Base-by-base conservation (phyloP, 2,113 vertebrate genomes). In the Ailurus styani region DNA sequence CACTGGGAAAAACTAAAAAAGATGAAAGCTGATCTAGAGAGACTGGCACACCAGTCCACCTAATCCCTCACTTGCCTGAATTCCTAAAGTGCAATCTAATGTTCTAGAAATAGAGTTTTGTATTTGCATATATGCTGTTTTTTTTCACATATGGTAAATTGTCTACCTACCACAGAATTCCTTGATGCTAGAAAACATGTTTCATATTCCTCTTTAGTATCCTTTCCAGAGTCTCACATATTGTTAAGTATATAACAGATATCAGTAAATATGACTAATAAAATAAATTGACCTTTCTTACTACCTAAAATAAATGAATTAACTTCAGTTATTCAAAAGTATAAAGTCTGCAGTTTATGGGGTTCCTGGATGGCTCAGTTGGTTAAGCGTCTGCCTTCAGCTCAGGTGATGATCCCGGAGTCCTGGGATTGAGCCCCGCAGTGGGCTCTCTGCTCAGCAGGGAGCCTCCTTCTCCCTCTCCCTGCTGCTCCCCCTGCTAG, bases 271-370 rank as follows among this genome's bases (percentile, higher is more conserved):
- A 96, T 37, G 15, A 75, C 25, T 93, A 42, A 87, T 70, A 93
- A 87, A 52, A 45, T 82, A 70, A 72, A 86, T 8, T 72, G 12
- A 81, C n/a, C 15, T 73, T 92, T 90, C 52, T 52, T 93, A 62
- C 40, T 91, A 75, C 18, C 29, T 62, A 78, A 87, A 40, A 91
- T 91, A 91, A 96, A 25, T 90, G 31, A 93, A 94, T 85, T 86
- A 89, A 87, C 66, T 66, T 66, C 6, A 95, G 47, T 50, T 72
- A 94, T 73, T 47, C 15, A 45, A 88, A 86, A 78, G 40, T 25
- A 57, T 42, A 52, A 75, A 29, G 62, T 87, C 52, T 96, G 79
- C 70, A 27, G 0, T 94, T 84, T 96, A 75, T 15, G 14, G 62
- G 62, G 62, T 1, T 14, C 31, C 5, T 66, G 62, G 6, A 6